phyloP scores from a whole-genome alignment of 2,888 invertebrate genomes.

The Heliconius cydno region DNA sequence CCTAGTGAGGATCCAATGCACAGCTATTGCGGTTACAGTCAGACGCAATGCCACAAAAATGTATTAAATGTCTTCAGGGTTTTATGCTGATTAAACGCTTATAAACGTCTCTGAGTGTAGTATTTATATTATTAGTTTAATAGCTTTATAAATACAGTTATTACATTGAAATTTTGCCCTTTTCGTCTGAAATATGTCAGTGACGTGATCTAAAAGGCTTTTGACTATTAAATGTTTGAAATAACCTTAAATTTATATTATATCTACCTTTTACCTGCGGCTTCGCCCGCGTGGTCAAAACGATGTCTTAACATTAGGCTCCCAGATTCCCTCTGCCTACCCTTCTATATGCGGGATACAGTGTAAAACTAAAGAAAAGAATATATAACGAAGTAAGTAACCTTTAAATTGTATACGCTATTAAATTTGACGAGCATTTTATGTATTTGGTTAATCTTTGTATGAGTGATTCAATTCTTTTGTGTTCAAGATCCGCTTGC shows the following conservation, averaged over 20 bases:
- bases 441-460: conserved; percentile 13
- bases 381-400: neutral
- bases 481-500: conserved; percentile 21
- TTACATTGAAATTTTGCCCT: conserved; percentile 25
- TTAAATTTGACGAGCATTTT: conserved; percentile 19
- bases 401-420: conserved; percentile 23
- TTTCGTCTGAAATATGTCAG: conserved; percentile 13
- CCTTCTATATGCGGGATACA: too few relatives aligned
- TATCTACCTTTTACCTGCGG: neutral
- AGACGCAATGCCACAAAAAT: too few relatives aligned
- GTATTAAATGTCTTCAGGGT: too few relatives aligned
- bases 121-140: neutral
- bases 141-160: conserved; percentile 2
- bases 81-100: neutral
- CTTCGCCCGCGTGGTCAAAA: neutral
- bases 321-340: neutral
- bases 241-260: neutral
- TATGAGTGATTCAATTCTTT: conserved; percentile 21
- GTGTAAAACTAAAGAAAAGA: neutral
- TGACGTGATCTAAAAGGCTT: conserved; percentile 1
- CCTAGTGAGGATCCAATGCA: neutral
- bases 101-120: neutral
- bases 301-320: neutral
- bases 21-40: neutral
- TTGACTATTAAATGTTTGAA: neutral